A percentile compares a stretch with the other conserved stretches of the same genome.
Evolutionary conservation across 2,113 vertebrate species (phyloP).

Genomic region (Harpagus bidentatus): DNA sequence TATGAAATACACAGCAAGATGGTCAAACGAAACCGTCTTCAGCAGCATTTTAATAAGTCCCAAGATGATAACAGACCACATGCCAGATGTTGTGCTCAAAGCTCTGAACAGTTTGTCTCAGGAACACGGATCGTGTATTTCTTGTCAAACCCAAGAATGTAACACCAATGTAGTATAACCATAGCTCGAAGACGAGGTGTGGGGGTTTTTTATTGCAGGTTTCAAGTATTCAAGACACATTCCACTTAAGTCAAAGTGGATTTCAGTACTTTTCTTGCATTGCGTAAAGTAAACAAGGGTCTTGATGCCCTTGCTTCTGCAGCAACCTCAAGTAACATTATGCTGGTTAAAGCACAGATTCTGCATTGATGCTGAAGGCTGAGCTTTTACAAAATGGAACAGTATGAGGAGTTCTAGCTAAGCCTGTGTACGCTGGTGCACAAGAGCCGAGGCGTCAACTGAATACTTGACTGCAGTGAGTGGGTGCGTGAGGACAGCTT

Average conservation of each 20-base stretch:
- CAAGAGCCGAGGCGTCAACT: accelerated
- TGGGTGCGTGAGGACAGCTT: accelerated
- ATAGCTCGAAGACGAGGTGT: accelerated
- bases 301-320: neutral
- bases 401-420: accelerated
- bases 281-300: neutral
- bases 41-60: conserved; percentile 90
- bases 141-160: conserved; percentile 71
- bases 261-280: neutral
- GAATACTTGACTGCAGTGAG: neutral
- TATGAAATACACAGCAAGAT: conserved; percentile 78
- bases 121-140: conserved; percentile 62
- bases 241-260: neutral
- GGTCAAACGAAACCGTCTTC: conserved; percentile 84
- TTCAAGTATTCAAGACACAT: neutral
- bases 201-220: neutral
- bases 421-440: accelerated
- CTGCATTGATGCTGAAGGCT: neutral
- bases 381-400: neutral
- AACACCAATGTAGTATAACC: neutral
- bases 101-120: conserved; percentile 80
- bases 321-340: accelerated
- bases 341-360: neutral
- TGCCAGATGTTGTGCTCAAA: conserved; percentile 85
- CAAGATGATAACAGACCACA: conserved; percentile 92